phyloP scores from a whole-genome alignment of 2,113 vertebrate species.

The Asarcornis scutulata region DNA sequence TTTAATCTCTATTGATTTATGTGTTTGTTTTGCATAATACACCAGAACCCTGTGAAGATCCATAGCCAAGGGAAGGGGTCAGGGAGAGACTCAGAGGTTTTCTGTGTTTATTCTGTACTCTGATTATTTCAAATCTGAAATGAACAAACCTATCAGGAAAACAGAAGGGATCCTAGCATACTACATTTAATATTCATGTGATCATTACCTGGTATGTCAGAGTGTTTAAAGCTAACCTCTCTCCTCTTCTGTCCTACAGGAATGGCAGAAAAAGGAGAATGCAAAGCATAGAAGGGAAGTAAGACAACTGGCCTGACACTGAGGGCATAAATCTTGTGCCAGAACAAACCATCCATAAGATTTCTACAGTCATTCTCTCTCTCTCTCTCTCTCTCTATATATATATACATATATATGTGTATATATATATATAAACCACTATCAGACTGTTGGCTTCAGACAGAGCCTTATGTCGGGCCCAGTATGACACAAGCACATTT shows the following conservation, averaged over 20 bases:
- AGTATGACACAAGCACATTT: constrained; percentile 64
- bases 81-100: not conserved
- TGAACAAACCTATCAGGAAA: not conserved
- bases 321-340: constrained; percentile 19
- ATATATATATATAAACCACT: not conserved
- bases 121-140: not conserved
- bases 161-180: not conserved
- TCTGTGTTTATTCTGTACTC: not conserved
- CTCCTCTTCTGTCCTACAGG: not conserved
- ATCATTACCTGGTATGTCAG: not conserved
- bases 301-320: not conserved
- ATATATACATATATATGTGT: not conserved
- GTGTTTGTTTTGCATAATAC: constrained; percentile 11
- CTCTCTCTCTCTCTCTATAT: not conserved
- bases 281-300: not conserved
- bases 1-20: not conserved
- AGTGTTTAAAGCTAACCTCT: not conserved
- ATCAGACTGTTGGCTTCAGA: constrained; percentile 37
- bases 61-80: fast-evolving
- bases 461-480: constrained; percentile 55
- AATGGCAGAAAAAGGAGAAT: not conserved
- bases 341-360: constrained; percentile 36
- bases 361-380: constrained; percentile 18
- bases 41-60: not conserved
- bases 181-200: not conserved